Evolutionary conservation across 2,888 invertebrate species (phyloP).

Genomic region (Tetranychus piercei): DNA sequence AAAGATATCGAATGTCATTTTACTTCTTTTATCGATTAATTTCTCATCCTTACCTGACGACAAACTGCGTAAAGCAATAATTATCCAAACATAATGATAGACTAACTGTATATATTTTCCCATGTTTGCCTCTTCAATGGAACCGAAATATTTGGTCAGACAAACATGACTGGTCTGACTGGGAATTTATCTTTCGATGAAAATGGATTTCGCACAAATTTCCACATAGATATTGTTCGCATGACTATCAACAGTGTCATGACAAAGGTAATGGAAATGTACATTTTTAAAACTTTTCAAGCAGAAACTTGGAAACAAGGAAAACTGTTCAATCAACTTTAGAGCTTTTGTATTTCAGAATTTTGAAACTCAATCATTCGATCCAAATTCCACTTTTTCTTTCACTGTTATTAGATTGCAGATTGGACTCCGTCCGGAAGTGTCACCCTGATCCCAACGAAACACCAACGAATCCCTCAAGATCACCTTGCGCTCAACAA

Average conservation of each 20-base stretch:
- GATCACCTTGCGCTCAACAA: slow-evolving; percentile 43
- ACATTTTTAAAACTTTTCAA: not conserved
- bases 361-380: not conserved
- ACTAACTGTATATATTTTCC: too few relatives aligned
- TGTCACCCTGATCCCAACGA: slow-evolving; percentile 24
- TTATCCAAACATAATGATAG: too few relatives aligned
- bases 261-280: slow-evolving; percentile 15
- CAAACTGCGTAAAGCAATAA: too few relatives aligned
- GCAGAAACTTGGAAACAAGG: too few relatives aligned
- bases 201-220: slow-evolving; percentile 15
- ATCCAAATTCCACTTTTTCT: not conserved
- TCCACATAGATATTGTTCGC: slow-evolving; percentile 19
- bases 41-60: not conserved
- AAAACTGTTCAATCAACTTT: too few relatives aligned
- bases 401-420: slow-evolving; percentile 18
- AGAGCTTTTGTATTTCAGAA: too few relatives aligned
- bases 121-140: not conserved
- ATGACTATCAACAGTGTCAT: slow-evolving; percentile 22
- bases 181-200: slow-evolving; percentile 19
- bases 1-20: not conserved
- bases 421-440: slow-evolving; percentile 24
- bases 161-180: slow-evolving; percentile 18
- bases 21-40: not conserved
- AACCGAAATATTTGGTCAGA: not conserved
- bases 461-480: slow-evolving; percentile 23